A percentile compares a stretch with the other conserved stretches of the same genome.
Conservation (phyloP, 2,797 vertebrate genomes). For the Pachyuromys duprasi region DNA sequence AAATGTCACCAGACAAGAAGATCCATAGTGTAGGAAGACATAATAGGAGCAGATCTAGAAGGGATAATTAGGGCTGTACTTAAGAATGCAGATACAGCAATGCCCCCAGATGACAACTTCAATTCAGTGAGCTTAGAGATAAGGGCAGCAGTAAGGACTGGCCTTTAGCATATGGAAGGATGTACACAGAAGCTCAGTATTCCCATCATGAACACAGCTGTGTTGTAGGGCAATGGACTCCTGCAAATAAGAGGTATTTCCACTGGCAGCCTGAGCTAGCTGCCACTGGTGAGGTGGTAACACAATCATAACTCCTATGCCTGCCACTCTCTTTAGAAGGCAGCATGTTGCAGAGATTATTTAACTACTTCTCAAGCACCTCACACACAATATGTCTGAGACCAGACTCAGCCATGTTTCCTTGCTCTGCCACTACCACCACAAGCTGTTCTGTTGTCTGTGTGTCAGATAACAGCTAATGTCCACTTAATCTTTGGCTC, state of each 20-base stretch:
- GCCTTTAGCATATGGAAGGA: neutral
- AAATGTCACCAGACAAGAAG: neutral
- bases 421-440: neutral
- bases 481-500: neutral
- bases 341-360: constrained; percentile 30
- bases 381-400: constrained; percentile 28
- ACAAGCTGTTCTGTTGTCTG: constrained; percentile 61
- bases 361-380: neutral
- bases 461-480: constrained; percentile 48
- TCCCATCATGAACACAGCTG: neutral
- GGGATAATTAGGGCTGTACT: neutral
- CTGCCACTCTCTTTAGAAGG: neutral
- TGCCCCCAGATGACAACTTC: neutral
- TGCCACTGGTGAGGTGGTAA: neutral
- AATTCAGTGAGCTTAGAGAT: neutral
- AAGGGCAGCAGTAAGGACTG: neutral
- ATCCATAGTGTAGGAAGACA: neutral
- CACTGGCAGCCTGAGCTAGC: neutral
- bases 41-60: neutral
- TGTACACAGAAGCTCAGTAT: neutral
- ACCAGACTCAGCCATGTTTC: neutral
- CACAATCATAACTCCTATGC: neutral
- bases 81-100: neutral
- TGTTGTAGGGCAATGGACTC: neutral
- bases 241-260: neutral